Evolutionary conservation across 2,888 invertebrate species (phyloP).

Genomic region (Buathra laborator): DNA sequence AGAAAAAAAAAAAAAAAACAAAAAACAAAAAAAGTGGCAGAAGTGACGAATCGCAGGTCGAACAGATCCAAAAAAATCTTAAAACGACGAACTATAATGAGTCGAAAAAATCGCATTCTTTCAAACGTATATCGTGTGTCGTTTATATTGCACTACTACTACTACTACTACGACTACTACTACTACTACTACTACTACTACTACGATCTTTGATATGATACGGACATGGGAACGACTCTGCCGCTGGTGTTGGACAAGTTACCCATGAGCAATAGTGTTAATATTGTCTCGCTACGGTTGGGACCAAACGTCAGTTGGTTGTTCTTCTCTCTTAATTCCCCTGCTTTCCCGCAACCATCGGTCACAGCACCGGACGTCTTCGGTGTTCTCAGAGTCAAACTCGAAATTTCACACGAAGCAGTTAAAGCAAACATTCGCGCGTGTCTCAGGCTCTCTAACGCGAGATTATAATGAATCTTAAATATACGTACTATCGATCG

Average conservation of each 20-base stretch:
- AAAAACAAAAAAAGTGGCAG: conserved; percentile 1
- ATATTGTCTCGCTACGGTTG: conserved; percentile 75
- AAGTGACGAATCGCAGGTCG: not conserved
- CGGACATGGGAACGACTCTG: conserved; percentile 41
- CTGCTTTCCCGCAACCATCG: not conserved
- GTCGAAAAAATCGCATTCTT: conserved; percentile 21
- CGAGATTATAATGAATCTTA: not conserved
- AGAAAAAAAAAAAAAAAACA: not conserved
- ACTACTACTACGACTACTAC: not conserved
- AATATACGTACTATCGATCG: conserved; percentile 3
- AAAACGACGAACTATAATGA: not conserved
- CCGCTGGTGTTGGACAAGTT: conserved; percentile 42
- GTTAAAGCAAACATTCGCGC: not conserved
- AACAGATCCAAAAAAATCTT: not conserved
- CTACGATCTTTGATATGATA: conserved; percentile 35
- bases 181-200: not conserved
- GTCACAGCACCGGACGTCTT: conserved; percentile 13
- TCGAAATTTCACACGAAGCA: conserved; percentile 17
- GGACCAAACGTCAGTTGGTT: conserved; percentile 75
- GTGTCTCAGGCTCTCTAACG: conserved; percentile 5
- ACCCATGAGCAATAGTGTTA: conserved; percentile 47
- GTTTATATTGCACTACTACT: conserved; percentile 44
- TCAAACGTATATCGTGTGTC: conserved; percentile 29
- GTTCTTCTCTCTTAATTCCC: conserved; percentile 44
- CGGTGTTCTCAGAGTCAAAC: conserved; percentile 16